Conservation (phyloP, 2,113 vertebrate genomes). For the Paramormyrops kingsleyae region DNA sequence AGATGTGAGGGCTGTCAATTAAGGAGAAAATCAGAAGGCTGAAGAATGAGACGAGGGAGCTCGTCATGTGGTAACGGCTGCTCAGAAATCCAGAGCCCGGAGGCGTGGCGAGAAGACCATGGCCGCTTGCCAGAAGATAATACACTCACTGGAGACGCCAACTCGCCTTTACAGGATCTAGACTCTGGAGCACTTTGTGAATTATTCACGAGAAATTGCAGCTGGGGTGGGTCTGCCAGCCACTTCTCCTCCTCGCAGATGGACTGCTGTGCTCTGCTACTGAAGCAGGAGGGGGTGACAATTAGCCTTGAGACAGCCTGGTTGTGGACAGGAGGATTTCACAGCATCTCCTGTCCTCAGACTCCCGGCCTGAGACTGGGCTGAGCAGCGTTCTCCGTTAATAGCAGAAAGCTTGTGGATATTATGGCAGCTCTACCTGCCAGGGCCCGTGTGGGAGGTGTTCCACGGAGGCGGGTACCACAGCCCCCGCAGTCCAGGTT, state of each 20-base stretch:
- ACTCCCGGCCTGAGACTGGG: background rate
- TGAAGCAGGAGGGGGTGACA: background rate
- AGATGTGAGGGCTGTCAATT: slow-evolving; percentile 6
- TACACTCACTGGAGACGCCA: background rate
- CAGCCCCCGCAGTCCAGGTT: background rate
- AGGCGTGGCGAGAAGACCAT: background rate
- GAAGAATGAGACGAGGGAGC: background rate
- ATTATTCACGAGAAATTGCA: slow-evolving; percentile 13
- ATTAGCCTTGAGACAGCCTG: background rate
- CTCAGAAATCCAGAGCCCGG: background rate
- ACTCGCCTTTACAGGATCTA: background rate
- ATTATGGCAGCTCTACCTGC: background rate
- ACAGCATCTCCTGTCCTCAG: background rate
- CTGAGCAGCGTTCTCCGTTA: background rate
- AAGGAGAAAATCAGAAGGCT: background rate
- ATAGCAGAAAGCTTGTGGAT: background rate
- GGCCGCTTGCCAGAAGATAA: background rate
- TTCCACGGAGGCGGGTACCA: background rate
- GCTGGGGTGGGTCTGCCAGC: background rate
- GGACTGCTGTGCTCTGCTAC: background rate
- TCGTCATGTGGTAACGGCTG: background rate
- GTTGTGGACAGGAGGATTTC: background rate
- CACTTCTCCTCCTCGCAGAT: background rate
- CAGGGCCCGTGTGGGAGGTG: slow-evolving; percentile 9
- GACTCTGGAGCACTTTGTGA: slow-evolving; percentile 4